phyloP scores from a whole-genome alignment of 1,140 invertebrate genomes.

The Eriosoma lanigerum region DNA sequence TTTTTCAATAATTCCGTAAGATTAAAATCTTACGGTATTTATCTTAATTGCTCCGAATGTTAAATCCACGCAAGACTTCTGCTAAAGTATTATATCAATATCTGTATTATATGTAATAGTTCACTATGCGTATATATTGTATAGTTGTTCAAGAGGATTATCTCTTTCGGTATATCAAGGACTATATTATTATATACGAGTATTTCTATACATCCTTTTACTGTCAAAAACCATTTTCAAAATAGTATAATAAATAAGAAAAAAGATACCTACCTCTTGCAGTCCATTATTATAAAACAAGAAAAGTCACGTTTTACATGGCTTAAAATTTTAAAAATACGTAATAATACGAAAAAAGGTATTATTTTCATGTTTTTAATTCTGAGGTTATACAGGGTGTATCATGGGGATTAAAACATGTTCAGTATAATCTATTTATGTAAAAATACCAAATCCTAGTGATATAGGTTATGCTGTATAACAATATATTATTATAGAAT shows the following conservation, averaged over 20 bases:
- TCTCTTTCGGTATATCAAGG: background rate
- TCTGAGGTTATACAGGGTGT: no score
- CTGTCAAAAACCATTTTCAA: slow-evolving; percentile 19
- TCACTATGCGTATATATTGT: background rate
- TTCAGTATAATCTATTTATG: no score
- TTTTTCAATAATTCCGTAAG: background rate
- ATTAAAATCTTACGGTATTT: background rate
- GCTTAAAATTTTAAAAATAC: background rate
- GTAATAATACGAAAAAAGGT: background rate
- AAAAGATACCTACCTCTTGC: slow-evolving; percentile 34
- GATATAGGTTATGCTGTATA: no score
- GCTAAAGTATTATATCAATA: no score
- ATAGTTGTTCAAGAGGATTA: slow-evolving; percentile 34
- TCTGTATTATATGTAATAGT: no score
- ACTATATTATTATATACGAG: no score
- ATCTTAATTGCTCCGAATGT: background rate
- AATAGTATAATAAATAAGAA: slow-evolving; percentile 25
- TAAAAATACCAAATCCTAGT: no score
- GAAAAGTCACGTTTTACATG: slow-evolving; percentile 39
- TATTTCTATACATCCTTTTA: background rate
- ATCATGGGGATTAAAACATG: no score
- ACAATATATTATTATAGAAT: no score
- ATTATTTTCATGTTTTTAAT: slow-evolving; percentile 5
- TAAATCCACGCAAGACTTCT: background rate
- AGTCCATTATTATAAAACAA: slow-evolving; percentile 28